Conservation (phyloP, 64 coral and sea anemone genomes). For the Porites australiensis region DNA sequence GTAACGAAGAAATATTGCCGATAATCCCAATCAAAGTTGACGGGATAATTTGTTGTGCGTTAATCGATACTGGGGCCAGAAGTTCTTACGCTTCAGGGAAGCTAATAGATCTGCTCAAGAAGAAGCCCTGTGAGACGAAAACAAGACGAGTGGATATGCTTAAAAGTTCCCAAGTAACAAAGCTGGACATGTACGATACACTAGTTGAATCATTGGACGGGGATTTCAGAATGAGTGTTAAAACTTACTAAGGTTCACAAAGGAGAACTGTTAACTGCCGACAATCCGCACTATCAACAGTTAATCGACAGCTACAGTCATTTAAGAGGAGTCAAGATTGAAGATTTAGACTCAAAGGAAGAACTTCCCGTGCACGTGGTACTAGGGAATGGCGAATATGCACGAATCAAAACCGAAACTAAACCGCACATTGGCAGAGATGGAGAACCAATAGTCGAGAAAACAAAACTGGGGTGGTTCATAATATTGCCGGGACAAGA, state of each 20-base stretch:
- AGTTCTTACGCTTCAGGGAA: conserved; percentile 52
- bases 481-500: conserved; percentile 60
- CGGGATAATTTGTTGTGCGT: not conserved
- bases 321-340: conserved; percentile 19
- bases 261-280: conserved; percentile 60
- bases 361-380: conserved; percentile 50
- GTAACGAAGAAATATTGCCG: conserved; percentile 45
- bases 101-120: conserved; percentile 19
- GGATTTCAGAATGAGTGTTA: conserved; percentile 23
- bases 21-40: conserved; percentile 58
- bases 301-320: conserved; percentile 36
- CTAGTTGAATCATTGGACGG: conserved; percentile 16
- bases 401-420: conserved; percentile 54
- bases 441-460: conserved; percentile 67
- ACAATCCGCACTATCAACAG: conserved; percentile 59
- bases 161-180: conserved; percentile 5
- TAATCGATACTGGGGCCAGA: conserved; percentile 61
- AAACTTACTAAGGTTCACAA: conserved; percentile 58
- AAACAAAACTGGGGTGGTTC: conserved; percentile 59
- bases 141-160: conserved; percentile 8
- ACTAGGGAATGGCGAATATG: conserved; percentile 39
- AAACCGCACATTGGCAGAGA: conserved; percentile 25
- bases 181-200: not conserved
- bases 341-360: conserved; percentile 46
- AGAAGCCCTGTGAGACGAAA: not conserved